Percentiles rank a stretch among this genome's conserved stretches.
phyloP scores from a whole-genome alignment of 1,140 invertebrate species.

The Ectropis grisescens region DNA sequence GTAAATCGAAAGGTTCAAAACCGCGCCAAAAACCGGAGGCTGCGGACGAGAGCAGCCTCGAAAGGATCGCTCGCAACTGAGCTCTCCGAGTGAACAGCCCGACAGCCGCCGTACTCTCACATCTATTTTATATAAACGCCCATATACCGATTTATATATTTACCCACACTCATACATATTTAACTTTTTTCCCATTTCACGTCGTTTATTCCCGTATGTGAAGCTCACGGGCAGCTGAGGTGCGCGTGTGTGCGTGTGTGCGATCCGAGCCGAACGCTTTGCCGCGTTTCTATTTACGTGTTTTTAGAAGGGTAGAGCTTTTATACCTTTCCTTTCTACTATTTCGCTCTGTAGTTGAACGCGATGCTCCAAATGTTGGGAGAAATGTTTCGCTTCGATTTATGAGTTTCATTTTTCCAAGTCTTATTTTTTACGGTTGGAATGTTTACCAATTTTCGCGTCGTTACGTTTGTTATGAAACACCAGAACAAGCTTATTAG shows the following conservation, averaged over 20 bases:
- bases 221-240: conserved; percentile 26
- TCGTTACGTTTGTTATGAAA: background rate
- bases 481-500: background rate
- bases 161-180: conserved; percentile 69
- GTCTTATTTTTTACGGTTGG: conserved; percentile 34
- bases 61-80: conserved; percentile 47
- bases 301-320: conserved; percentile 69
- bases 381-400: conserved; percentile 63
- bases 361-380: conserved; percentile 45
- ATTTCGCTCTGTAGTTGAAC: conserved; percentile 53
- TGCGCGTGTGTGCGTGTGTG: conserved; percentile 31
- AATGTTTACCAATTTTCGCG: conserved; percentile 31
- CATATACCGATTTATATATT: conserved; percentile 70
- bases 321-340: conserved; percentile 66
- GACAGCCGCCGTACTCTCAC: conserved; percentile 39
- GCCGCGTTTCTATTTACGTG: conserved; percentile 57
- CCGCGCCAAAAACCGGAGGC: conserved; percentile 17
- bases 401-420: conserved; percentile 52
- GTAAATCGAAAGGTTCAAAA: conserved; percentile 6
- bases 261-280: conserved; percentile 48
- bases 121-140: conserved; percentile 61
- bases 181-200: conserved; percentile 69
- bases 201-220: conserved; percentile 64
- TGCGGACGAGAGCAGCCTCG: conserved; percentile 8
- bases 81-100: conserved; percentile 19